Percentiles rank a stretch among this genome's conserved stretches.
These are phyloP conservation scores for Allophyes oxyacanthae DNA, from an alignment of 2,888 invertebrate species.

Conservation along the genomic window DNA sequence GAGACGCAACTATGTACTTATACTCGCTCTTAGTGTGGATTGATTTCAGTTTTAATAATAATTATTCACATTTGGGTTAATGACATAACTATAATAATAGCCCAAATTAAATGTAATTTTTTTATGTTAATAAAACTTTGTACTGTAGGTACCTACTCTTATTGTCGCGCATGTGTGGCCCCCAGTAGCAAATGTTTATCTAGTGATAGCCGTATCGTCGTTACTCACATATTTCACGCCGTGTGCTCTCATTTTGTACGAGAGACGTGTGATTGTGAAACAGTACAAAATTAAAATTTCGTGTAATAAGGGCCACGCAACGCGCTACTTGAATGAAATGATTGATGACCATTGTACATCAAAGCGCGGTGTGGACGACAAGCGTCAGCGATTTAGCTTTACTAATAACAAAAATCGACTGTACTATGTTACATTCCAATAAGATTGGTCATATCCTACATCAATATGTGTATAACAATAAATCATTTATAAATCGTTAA, in stretches of 20 bases:
- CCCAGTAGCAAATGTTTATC: constrained; percentile 54
- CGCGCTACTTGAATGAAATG: constrained; percentile 62
- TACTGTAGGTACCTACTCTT: too few species aligned
- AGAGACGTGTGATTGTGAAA: constrained; percentile 62
- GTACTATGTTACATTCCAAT: constrained; percentile 22
- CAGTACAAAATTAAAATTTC: constrained; percentile 63
- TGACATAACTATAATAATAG: constrained; percentile 38
- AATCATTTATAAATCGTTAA: constrained; percentile 53
- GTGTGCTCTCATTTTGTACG: constrained; percentile 57
- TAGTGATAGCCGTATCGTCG: constrained; percentile 55
- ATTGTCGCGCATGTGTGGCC: constrained; percentile 41
- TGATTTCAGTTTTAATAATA: constrained; percentile 35
- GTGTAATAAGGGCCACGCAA: constrained; percentile 58
- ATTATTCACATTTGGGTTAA: constrained; percentile 39
- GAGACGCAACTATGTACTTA: constrained; percentile 38
- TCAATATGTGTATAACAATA: constrained; percentile 28
- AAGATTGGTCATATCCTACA: constrained; percentile 3
- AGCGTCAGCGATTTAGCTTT: constrained; percentile 46
- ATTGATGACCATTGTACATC: constrained; percentile 60
- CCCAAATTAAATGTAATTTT: constrained; percentile 40
- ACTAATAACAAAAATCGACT: constrained; percentile 6
- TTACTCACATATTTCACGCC: constrained; percentile 46
- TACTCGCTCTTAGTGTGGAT: constrained; percentile 32
- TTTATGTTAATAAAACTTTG: constrained; percentile 25
- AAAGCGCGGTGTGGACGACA: constrained; percentile 31